These are phyloP conservation scores for Fistularia commersonii DNA, from an alignment of 2,797 vertebrate genomes.

Conservation along the genomic window DNA sequence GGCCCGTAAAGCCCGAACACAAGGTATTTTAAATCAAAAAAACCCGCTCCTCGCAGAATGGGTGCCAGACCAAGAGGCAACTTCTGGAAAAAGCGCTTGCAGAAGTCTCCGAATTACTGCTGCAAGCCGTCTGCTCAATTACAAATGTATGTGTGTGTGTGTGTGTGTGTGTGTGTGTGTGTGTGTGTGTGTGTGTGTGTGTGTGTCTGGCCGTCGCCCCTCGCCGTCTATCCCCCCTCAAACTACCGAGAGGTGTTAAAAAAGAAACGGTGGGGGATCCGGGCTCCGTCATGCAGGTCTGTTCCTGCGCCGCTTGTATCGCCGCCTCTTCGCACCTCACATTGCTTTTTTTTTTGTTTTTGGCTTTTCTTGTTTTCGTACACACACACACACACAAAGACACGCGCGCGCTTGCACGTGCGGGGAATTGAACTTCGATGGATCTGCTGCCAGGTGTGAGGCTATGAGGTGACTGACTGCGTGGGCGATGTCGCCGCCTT, in stretches of 20 bases:
- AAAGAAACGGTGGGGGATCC: constrained; percentile 76
- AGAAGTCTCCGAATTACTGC: constrained; percentile 49
- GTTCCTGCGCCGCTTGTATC: constrained; percentile 89
- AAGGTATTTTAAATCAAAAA: constrained; percentile 67
- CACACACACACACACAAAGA: constrained; percentile 17
- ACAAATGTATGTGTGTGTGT: too few relatives aligned
- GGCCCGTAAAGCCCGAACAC: constrained; percentile 65
- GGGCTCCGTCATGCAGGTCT: constrained; percentile 91
- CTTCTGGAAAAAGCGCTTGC: constrained; percentile 54
- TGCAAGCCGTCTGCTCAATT: constrained; percentile 58
- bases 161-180: too few relatives aligned
- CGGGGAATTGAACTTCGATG: constrained; percentile 50
- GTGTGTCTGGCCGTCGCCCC: constrained; percentile 52
- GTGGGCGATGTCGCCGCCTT: constrained; percentile 47
- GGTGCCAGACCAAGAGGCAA: constrained; percentile 51
- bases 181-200: constrained; percentile 53
- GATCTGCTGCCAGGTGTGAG: constrained; percentile 59
- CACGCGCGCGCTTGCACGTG: constrained; percentile 9
- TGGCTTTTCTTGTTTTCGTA: constrained; percentile 49
- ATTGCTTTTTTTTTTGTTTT: constrained; percentile 88
- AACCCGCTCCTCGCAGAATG: constrained; percentile 57
- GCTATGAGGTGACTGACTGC: constrained; percentile 60
- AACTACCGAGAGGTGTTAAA: constrained; percentile 88
- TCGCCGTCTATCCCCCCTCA: constrained; percentile 62
- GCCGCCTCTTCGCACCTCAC: constrained; percentile 92